phyloP scores from a whole-genome alignment of 1,140 invertebrate genomes.

The Penaeus japonicus region DNA sequence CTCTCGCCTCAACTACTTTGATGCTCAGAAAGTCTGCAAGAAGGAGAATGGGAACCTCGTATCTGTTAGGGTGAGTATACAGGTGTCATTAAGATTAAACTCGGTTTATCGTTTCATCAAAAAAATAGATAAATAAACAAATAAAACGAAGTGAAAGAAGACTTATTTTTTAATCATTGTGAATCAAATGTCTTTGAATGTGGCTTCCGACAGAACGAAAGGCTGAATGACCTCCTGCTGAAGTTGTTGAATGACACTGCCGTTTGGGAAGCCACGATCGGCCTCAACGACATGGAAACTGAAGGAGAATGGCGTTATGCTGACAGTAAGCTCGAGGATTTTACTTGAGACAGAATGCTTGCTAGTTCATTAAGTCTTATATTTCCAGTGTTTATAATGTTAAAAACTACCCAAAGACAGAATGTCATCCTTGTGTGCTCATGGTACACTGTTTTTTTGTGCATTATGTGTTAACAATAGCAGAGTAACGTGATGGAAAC shows the following conservation, averaged over 20 bases:
- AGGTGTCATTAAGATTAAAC: background rate
- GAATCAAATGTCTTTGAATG: background rate
- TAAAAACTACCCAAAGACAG: too few species aligned
- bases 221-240: background rate
- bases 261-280: background rate
- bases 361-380: too few species aligned
- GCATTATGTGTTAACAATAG: too few species aligned
- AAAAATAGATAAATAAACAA: too few species aligned
- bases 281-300: background rate
- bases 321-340: slow-evolving; percentile 13
- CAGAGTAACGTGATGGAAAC: too few species aligned
- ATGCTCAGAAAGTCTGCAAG: background rate
- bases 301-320: background rate
- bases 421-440: too few species aligned
- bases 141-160: too few species aligned
- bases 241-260: background rate
- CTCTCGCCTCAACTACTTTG: background rate
- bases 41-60: background rate
- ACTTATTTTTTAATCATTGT: too few species aligned
- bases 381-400: too few species aligned
- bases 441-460: too few species aligned
- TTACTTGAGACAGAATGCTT: too few species aligned
- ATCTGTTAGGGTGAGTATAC: background rate
- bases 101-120: too few species aligned
- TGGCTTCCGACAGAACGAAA: background rate